Base-by-base conservation (phyloP, 1,140 invertebrate genomes). In the Scaptomyza pallida region DNA sequence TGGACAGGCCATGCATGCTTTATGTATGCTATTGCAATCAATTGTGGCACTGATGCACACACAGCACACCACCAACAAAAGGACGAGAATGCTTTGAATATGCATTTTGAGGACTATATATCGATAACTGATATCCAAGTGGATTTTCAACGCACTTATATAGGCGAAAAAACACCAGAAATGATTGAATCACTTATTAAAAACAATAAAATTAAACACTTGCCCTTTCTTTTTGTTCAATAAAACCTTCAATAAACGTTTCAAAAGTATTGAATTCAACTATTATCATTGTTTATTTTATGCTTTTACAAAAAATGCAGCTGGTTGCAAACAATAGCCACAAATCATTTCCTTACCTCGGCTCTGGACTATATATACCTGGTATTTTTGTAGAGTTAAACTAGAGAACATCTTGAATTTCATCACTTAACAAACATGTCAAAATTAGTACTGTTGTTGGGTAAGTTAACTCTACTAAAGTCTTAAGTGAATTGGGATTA, bases 381-480 rank as follows among this genome's bases (percentile, higher is more conserved):
- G 3, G 37, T 4, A 44, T 10, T 15, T 26, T 10, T 12, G 16
- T n/a, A 4, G 9, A n/a, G 5, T 23, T 35, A 2, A 52, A 4
- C 12, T 35, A 63, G 19, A 55, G 33, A 48, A 21, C 5, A 4
- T 2, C 9, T 33, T 19, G 26, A 45, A 13, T 37, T 48, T 2
- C 35, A 35, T 15, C 12, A 15, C 54, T 33, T 21, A 40, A n/a
- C 19, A 71, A 75, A 56, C 12, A 85, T 85, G 76, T 62, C 54
- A 6, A 79, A 85, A 45, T 5, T 73, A 30, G 16, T 52, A 19
- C 21, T 76, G n/a, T 26, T 70, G 23, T 73, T 83, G 19, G 72
- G 80, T 83, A 73, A 79, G 80, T 4, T 23, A 0, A 3, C 2
- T n/a, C n/a, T 23, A 0, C 10, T n/a, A 9, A 30, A 13, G 12